Base-by-base conservation (phyloP, 2,888 invertebrate species). In the Trachelus iudaicus region DNA sequence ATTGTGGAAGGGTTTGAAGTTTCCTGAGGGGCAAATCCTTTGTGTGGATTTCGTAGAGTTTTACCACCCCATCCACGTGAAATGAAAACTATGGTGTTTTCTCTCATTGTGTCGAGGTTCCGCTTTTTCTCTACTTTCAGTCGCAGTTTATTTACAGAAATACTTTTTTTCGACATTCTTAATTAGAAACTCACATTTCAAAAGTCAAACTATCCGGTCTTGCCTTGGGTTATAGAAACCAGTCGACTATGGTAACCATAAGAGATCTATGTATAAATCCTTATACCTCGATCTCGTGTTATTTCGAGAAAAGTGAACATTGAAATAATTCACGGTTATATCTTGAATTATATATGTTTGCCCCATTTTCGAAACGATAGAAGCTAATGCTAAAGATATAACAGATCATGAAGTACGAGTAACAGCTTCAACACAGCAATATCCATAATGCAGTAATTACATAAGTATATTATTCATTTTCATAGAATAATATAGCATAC, bases 1-100 rank as follows among this genome's bases (percentile, higher is more conserved):
- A 68, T 77, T 78, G 79, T 75, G 73, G 79, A 75, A 75, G 68
- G 75, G 68, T 30, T 75, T 30, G 75, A 75, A 68, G 75, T 37
- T 75, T 37, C 40, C 30, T 40, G 34, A 68, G 71, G n/a, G 71
- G 71, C 31, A 34, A 34, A 34, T 31, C 34, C 33, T 71, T 71
- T 71, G 34, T 71, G 31, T 71, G 71, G 34, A 71, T 34, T 71
- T 71, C 34, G 31, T 34, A 71, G 33, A 71, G 31, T 71, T 23
- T 15, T 33, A 71, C 71, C 23, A 34, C 33, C 31, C 71, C 12
- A 11, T 71, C 34, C 71, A 15, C 71, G 31, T 71, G 15, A 56
- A 56, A 56, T 56, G 56, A 56, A 56, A 23, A 56, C 56, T 56
- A 56, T 56, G 56, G 56, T 56, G 56, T 56, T 56, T 56, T 23